Conservation (phyloP, 2,113 vertebrate genomes). For the Setophaga coronata region DNA sequence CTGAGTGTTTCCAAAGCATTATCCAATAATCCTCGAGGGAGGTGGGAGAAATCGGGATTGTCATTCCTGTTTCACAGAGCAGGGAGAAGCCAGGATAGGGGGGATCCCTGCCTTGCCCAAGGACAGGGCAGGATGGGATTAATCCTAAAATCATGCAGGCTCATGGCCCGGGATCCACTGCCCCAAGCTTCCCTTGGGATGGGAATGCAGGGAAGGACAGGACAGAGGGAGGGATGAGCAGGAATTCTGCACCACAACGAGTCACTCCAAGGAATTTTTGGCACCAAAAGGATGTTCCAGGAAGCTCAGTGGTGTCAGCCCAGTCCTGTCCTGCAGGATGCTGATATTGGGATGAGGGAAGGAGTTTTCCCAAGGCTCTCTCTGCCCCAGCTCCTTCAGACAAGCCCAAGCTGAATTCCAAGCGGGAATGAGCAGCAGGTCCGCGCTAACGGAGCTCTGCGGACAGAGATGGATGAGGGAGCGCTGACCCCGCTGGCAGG, state of each 20-base stretch:
- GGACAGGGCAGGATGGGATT: slow-evolving; percentile 8
- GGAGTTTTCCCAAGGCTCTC: background rate
- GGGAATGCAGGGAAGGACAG: background rate
- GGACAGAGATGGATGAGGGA: slow-evolving; percentile 59
- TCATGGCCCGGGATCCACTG: background rate
- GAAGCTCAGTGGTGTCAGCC: background rate
- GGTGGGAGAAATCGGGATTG: background rate
- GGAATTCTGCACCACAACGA: accelerated
- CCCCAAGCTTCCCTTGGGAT: background rate
- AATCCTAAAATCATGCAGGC: background rate
- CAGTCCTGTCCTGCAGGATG: background rate
- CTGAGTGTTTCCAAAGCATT: background rate
- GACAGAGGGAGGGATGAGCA: background rate
- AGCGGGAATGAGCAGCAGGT: background rate
- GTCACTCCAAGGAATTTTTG: accelerated
- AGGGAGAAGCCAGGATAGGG: background rate
- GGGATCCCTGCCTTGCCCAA: background rate
- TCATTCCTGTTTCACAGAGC: background rate
- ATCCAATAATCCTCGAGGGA: background rate
- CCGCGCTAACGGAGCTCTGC: background rate
- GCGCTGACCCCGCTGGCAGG: slow-evolving; percentile 42
- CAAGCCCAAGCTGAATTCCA: background rate
- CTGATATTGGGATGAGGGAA: background rate
- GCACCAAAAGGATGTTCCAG: accelerated
- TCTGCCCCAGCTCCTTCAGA: background rate